A percentile compares a stretch with the other conserved stretches of the same genome.
These are phyloP conservation scores for Aphelinus atriplicis DNA, from an alignment of 1,140 invertebrate species.

Conservation along the genomic window DNA sequence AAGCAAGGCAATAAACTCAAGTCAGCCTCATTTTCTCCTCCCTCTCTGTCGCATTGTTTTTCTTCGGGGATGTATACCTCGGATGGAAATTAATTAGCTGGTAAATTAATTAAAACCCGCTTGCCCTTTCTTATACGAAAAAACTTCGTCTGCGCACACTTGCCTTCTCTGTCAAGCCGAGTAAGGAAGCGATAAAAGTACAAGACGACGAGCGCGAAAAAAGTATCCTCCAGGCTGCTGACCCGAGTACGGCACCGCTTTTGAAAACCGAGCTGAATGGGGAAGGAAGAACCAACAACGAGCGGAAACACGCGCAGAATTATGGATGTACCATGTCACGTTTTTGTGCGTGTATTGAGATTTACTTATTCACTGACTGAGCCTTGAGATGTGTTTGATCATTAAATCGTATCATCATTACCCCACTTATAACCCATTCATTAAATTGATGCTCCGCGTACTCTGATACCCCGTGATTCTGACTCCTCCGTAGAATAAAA, in stretches of 20 bases:
- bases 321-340: too few relatives aligned
- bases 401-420: too few relatives aligned
- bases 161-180: background rate
- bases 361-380: too few relatives aligned
- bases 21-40: slow-evolving; percentile 20
- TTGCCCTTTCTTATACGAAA: too few relatives aligned
- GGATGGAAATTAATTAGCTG: slow-evolving; percentile 31
- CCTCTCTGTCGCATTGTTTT: slow-evolving; percentile 7
- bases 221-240: background rate
- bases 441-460: too few relatives aligned
- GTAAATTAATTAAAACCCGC: slow-evolving; percentile 32
- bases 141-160: too few relatives aligned
- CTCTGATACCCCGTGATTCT: too few relatives aligned
- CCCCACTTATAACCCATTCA: too few relatives aligned
- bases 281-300: slow-evolving; percentile 29
- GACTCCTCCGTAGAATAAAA: too few relatives aligned
- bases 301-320: background rate
- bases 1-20: slow-evolving; percentile 34
- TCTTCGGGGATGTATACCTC: background rate
- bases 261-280: slow-evolving; percentile 33
- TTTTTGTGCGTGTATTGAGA: too few relatives aligned
- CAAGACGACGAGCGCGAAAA: background rate
- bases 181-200: background rate
- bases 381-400: too few relatives aligned
- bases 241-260: background rate